A percentile compares a stretch with the other conserved stretches of the same genome.
Evolutionary conservation across 2,888 invertebrate genomes (phyloP).

Genomic region (Drosophila glabriapex): DNA sequence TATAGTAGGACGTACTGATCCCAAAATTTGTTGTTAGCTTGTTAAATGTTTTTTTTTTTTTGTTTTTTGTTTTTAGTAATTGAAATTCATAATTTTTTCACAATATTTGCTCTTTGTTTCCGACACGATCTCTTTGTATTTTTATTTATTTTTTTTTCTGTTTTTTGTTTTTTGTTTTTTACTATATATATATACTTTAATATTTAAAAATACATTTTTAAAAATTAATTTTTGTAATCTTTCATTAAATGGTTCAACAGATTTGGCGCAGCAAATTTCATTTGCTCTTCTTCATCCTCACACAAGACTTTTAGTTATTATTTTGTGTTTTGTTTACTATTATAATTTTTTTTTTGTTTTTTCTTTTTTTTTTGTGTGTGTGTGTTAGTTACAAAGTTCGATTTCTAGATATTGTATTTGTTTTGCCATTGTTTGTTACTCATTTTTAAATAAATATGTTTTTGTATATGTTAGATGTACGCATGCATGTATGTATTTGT

Average conservation of each 20-base stretch:
- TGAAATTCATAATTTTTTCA: constrained; percentile 82
- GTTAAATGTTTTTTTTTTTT: constrained; percentile 46
- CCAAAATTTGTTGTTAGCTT: constrained; percentile 83
- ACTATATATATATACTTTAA: constrained; percentile 70
- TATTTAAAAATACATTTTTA: constrained; percentile 78
- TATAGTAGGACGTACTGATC: constrained; percentile 83
- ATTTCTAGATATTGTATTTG: constrained; percentile 40
- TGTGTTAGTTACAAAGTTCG: constrained; percentile 54
- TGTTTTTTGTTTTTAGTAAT: constrained; percentile 66
- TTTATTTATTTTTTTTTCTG: constrained; percentile 41
- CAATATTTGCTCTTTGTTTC: constrained; percentile 80
- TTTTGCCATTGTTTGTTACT: constrained; percentile 22
- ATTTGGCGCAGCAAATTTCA: constrained; percentile 81
- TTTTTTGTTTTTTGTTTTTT: constrained; percentile 56
- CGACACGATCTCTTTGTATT: constrained; percentile 72
- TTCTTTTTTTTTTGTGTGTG: constrained; percentile 28
- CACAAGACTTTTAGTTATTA: constrained; percentile 69
- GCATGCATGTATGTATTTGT: constrained; percentile 46
- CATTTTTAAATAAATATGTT: constrained; percentile 69
- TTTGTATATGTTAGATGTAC: constrained; percentile 55
- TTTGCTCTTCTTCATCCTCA: constrained; percentile 70
- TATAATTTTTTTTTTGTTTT: constrained; percentile 12
- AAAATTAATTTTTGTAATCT: constrained; percentile 76
- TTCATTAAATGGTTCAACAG: constrained; percentile 78
- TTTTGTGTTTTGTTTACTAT: constrained; percentile 21